Conservation (phyloP, 2,888 invertebrate species). For the Lepidonotus clava region DNA sequence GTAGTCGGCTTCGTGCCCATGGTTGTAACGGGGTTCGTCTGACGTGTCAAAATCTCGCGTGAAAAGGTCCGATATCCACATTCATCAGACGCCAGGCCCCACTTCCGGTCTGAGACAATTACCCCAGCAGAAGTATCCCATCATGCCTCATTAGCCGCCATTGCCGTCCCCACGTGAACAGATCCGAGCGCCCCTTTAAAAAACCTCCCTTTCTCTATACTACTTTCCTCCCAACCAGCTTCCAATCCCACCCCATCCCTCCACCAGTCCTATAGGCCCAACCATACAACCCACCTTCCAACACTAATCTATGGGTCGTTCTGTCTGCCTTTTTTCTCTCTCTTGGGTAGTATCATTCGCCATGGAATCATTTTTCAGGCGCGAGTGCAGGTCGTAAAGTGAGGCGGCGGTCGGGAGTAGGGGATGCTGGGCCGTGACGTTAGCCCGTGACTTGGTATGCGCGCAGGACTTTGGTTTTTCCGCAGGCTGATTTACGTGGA, state of each 20-base stretch:
- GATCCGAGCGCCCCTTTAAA: not conserved
- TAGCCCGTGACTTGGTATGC: slow-evolving; percentile 12
- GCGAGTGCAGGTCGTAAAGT: not conserved
- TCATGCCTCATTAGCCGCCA: slow-evolving; percentile 46
- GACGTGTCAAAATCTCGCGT: slow-evolving; percentile 32
- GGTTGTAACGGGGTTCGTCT: not conserved
- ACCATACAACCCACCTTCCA: not conserved
- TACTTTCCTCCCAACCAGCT: not conserved
- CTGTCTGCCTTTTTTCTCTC: not conserved
- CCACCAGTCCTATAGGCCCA: not conserved
- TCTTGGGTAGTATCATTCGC: not conserved
- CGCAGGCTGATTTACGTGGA: not conserved
- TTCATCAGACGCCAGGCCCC: slow-evolving; percentile 20
- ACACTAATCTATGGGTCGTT: not conserved
- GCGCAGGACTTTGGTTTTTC: not conserved
- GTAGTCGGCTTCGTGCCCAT: not conserved
- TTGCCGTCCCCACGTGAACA: not conserved
- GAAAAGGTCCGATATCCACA: slow-evolving; percentile 37
- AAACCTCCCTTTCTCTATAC: not conserved
- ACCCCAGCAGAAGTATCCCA: slow-evolving; percentile 32
- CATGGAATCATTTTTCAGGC: not conserved
- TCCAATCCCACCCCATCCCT: not conserved
- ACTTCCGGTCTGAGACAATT: slow-evolving; percentile 39
- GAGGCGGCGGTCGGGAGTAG: not conserved
- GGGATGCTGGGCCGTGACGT: not conserved